Base-by-base conservation (phyloP, 2,888 invertebrate species). In the Drosophila hamatofila region DNA sequence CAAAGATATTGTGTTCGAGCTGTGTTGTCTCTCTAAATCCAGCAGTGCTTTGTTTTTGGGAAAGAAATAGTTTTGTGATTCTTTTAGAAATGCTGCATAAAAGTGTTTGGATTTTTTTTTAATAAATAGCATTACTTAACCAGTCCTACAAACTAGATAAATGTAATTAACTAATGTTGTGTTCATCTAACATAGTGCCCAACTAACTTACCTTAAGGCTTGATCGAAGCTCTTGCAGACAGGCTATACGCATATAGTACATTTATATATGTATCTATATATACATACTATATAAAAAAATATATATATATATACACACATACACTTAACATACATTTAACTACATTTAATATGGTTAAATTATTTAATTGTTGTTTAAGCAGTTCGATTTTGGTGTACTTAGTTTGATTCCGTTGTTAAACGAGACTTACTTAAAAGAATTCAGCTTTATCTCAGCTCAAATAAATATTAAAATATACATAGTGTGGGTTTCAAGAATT, bases 401-500 rank as follows among this genome's bases (percentile, higher is more conserved):
- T 73, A 74, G 59, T 30, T 44, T 49, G 56, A 48, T 37, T 49
- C 58, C 54, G 30, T 56, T 37, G 41, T 57, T 56, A 63, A 63
- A 69, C 58, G 58, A 78, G 80, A 84, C 83, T 84, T 87, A 83
- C 83, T 81, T 80, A 80, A 56, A 48, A 49, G 27, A 73, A 58
- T 72, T 61, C 65, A 59, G 59, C 67, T 72, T 39, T 59, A 56
- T 21, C 58, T 48, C 62, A 70, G 67, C 69, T 76, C 70, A 80
- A 74, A 71, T 74, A 64, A 78, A 74, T 79, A 64, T 76, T 63
- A 61, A 52, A 48, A 75, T 87, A 84, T 87, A 84, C 83, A 84
- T 84, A 84, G 83, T 80, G 82, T 87, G 78, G 71, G 66, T 80
- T 82, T 72, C 46, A 71, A 44, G 44, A 35, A 68, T 82, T 84